phyloP scores from a whole-genome alignment of 2,113 vertebrate genomes.

The Eleginops maclovinus region DNA sequence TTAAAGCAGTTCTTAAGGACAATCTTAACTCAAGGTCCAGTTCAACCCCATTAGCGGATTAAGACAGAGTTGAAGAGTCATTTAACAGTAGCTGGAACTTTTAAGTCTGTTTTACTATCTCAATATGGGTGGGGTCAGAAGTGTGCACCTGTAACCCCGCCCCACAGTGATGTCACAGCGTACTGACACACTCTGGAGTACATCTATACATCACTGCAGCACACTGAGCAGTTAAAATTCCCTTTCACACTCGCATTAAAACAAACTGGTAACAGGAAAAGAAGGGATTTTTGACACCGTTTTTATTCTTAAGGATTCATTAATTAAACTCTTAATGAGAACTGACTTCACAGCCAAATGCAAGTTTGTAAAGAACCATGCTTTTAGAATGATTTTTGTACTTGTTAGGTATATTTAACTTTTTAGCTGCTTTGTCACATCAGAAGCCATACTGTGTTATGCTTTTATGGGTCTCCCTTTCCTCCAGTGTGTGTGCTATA shows the following conservation, averaged over 20 bases:
- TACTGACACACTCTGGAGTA: background rate
- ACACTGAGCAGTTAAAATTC: background rate
- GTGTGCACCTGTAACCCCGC: background rate
- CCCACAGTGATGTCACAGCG: background rate
- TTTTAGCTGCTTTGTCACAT: background rate
- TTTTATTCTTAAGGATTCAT: slow-evolving; percentile 12
- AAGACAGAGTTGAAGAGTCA: background rate
- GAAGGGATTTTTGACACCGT: background rate
- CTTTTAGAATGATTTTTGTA: background rate
- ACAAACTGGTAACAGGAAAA: background rate
- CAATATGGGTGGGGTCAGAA: background rate
- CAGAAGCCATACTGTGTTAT: too few species aligned
- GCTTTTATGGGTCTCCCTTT: too few species aligned
- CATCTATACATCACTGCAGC: background rate
- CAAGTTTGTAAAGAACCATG: background rate
- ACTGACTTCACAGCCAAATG: background rate
- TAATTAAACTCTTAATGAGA: slow-evolving; percentile 27
- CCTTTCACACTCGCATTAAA: background rate
- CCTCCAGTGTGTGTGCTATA: too few species aligned
- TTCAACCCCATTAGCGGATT: background rate
- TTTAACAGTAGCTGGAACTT: background rate
- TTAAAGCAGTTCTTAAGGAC: background rate
- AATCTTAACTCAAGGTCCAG: background rate
- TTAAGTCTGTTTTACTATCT: background rate
- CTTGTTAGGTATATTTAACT: too few species aligned